Conservation (phyloP, 2,888 invertebrate species). For the Drosophila merina region DNA sequence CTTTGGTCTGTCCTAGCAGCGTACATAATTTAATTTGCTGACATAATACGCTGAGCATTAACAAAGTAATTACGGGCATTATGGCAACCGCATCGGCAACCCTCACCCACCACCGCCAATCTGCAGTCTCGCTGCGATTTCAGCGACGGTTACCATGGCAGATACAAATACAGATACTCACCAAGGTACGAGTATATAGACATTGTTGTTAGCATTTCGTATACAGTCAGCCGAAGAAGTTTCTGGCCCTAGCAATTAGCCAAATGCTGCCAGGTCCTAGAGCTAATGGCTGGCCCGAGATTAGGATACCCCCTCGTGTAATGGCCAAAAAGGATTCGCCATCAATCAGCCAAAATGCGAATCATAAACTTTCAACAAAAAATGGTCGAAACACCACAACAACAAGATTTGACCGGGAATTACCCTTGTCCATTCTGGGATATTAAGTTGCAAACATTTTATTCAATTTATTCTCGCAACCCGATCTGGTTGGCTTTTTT, state of each 20-base stretch:
- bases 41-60: conserved; percentile 66
- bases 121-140: conserved; percentile 42
- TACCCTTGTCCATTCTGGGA: not conserved
- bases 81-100: conserved; percentile 60
- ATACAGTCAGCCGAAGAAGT: conserved; percentile 2
- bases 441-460: not conserved
- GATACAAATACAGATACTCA: conserved; percentile 2
- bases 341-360: conserved; percentile 14
- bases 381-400: not conserved
- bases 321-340: conserved; percentile 18
- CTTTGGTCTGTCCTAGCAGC: conserved; percentile 28
- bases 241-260: conserved; percentile 24
- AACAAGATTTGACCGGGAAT: not conserved
- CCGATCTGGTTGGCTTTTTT: not conserved
- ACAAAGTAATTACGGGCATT: conserved; percentile 75
- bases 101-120: conserved; percentile 18
- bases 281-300: conserved; percentile 11
- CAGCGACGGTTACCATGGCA: conserved; percentile 40
- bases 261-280: conserved; percentile 9
- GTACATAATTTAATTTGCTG: conserved; percentile 64
- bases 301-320: conserved; percentile 11
- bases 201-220: conserved; percentile 2
- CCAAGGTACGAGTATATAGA: not conserved
- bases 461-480: not conserved
- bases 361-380: not conserved